Conservation (phyloP, 2,113 vertebrate genomes). For the Corythoichthys haematopterus region DNA sequence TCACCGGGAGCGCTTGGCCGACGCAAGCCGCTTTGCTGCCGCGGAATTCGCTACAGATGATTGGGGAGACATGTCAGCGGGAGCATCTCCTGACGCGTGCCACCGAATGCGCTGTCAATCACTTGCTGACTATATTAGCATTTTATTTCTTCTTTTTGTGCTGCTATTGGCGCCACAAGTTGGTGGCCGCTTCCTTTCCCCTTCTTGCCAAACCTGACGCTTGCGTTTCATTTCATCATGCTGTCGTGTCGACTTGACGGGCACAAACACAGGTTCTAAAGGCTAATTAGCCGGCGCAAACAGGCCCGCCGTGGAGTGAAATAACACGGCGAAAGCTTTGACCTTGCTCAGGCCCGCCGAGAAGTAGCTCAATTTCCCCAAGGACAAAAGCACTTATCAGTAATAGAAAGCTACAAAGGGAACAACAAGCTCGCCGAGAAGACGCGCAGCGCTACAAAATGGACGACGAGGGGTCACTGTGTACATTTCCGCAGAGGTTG, state of each 20-base stretch:
- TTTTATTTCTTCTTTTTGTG: constrained; percentile 22
- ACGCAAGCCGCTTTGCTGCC: constrained; percentile 42
- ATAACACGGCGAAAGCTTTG: constrained; percentile 45
- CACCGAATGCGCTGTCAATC: constrained; percentile 54
- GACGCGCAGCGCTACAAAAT: constrained; percentile 21
- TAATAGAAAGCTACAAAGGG: constrained; percentile 33
- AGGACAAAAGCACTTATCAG: constrained; percentile 52
- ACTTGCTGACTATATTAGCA: constrained; percentile 50
- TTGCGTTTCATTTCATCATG: constrained; percentile 59
- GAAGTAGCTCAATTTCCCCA: constrained; percentile 34
- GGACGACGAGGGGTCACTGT: constrained; percentile 8
- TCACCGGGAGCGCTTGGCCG: constrained; percentile 49
- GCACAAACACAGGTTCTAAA: constrained; percentile 5
- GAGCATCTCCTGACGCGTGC: constrained; percentile 23
- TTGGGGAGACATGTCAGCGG: constrained; percentile 36
- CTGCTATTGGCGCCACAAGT: constrained; percentile 29
- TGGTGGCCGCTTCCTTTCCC: constrained; percentile 1
- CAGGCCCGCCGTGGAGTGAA: constrained; percentile 27
- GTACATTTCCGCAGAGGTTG: constrained; percentile 1
- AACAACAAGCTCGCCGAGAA: constrained; percentile 21
- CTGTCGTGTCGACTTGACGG: constrained; percentile 17
- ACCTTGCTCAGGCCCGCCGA: constrained; percentile 43
- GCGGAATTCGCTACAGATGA: constrained; percentile 38
- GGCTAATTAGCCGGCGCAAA: constrained; percentile 29
- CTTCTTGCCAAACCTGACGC: constrained; percentile 27